Percentiles rank a stretch among this genome's conserved stretches.
These are phyloP conservation scores for Sinotaia quadrata DNA, from an alignment of 2,888 invertebrate genomes.

Conservation along the genomic window DNA sequence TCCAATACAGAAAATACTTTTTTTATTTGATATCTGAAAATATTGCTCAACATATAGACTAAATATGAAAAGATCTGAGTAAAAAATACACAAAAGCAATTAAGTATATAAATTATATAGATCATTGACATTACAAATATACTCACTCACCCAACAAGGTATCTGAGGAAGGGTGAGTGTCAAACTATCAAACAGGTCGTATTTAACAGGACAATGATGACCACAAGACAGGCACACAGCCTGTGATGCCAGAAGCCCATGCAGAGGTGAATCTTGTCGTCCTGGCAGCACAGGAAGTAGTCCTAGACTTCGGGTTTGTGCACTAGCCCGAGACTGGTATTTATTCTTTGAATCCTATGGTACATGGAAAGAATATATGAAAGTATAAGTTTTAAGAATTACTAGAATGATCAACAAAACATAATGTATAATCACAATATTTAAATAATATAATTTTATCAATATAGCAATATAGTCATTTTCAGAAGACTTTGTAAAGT, in stretches of 20 bases:
- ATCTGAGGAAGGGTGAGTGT: constrained; percentile 78
- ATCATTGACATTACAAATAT: too few species aligned
- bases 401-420: not conserved
- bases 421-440: too few species aligned
- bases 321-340: constrained; percentile 50
- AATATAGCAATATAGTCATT: too few species aligned
- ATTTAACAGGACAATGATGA: constrained; percentile 86
- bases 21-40: too few species aligned
- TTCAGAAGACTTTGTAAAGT: too few species aligned
- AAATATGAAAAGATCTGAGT: too few species aligned
- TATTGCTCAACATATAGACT: too few species aligned
- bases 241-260: constrained; percentile 84
- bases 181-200: constrained; percentile 92
- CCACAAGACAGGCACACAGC: constrained; percentile 83
- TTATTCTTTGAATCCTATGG: constrained; percentile 47
- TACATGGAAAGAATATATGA: too few species aligned
- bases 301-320: constrained; percentile 51
- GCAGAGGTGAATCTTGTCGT: constrained; percentile 78
- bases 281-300: constrained; percentile 58
- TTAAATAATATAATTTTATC: too few species aligned
- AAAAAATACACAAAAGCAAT: too few species aligned
- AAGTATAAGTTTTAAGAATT: not conserved
- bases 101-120: too few species aligned
- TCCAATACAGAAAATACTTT: too few species aligned
- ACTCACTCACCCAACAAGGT: not conserved